Evolutionary conservation across 2,113 vertebrate species (phyloP).

Genomic region (Bubalus kerabau): DNA sequence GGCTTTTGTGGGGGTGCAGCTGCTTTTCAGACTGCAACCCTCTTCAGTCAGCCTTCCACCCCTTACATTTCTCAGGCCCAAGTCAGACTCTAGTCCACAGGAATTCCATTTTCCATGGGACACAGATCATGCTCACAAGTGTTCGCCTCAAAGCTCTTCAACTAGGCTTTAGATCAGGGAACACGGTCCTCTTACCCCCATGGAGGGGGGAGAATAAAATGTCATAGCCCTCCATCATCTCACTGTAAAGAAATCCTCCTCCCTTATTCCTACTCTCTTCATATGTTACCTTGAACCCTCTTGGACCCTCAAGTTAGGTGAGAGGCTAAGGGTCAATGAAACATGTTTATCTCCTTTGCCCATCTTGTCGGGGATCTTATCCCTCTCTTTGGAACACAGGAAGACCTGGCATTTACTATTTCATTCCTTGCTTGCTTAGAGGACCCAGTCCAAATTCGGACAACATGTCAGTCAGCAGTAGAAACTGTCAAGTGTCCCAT

Average conservation of each 20-base stretch:
- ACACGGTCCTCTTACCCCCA: fast-evolving
- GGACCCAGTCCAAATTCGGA: background rate
- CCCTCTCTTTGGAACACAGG: background rate
- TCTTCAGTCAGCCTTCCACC: background rate
- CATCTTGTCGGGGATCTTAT: background rate
- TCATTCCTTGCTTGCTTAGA: background rate
- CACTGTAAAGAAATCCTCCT: background rate
- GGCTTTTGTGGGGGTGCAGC: background rate
- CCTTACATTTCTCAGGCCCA: background rate
- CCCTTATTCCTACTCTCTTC: too few species aligned
- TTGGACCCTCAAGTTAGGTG: background rate
- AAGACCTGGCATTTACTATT: background rate
- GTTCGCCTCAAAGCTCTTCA: background rate
- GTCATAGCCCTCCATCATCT: background rate
- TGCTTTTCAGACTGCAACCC: background rate
- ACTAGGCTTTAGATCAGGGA: background rate
- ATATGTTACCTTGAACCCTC: background rate
- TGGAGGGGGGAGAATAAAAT: background rate
- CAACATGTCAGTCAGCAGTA: background rate
- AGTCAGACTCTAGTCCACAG: background rate
- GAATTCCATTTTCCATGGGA: background rate
- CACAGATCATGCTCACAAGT: background rate
- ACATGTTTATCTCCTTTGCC: background rate
- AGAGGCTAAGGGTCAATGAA: background rate
- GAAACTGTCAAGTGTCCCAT: background rate